Conservation (phyloP, 2,113 vertebrate species). For the Phylloscopus whistleri region DNA sequence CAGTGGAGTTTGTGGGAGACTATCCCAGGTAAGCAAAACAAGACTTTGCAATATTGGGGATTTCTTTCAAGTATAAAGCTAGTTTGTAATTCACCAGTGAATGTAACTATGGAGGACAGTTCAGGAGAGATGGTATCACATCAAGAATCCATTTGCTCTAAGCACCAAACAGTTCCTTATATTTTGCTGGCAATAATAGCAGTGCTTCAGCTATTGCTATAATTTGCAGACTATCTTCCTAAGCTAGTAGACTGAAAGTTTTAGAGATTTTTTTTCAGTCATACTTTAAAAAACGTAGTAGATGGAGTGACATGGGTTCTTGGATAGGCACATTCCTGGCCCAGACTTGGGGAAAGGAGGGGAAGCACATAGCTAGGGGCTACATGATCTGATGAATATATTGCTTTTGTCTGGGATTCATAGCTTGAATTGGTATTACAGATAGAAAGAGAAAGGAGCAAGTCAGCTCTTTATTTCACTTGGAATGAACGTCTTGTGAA, state of each 20-base stretch:
- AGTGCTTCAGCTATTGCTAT: neutral
- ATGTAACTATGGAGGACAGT: neutral
- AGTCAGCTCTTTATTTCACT: neutral
- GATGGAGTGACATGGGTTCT: neutral
- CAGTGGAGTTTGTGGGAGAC: conserved; percentile 64
- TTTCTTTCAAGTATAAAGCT: neutral
- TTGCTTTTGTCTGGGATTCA: neutral
- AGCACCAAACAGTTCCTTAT: neutral
- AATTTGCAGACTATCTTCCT: neutral
- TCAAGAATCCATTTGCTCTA: neutral
- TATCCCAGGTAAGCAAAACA: conserved; percentile 54
- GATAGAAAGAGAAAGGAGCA: neutral
- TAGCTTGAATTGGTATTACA: neutral
- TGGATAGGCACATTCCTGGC: neutral
- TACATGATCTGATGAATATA: neutral
- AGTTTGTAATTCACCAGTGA: neutral
- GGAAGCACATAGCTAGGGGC: accelerated
- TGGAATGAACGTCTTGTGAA: neutral
- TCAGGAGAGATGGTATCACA: neutral
- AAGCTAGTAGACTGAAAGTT: neutral
- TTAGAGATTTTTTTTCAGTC: neutral
- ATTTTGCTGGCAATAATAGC: neutral
- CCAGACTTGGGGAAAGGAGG: neutral
- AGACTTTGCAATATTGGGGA: neutral
- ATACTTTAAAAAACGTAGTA: neutral